Percentiles rank a stretch among this genome's conserved stretches.
phyloP scores from a whole-genome alignment of 2,797 vertebrate genomes.

The Gouania willdenowi region DNA sequence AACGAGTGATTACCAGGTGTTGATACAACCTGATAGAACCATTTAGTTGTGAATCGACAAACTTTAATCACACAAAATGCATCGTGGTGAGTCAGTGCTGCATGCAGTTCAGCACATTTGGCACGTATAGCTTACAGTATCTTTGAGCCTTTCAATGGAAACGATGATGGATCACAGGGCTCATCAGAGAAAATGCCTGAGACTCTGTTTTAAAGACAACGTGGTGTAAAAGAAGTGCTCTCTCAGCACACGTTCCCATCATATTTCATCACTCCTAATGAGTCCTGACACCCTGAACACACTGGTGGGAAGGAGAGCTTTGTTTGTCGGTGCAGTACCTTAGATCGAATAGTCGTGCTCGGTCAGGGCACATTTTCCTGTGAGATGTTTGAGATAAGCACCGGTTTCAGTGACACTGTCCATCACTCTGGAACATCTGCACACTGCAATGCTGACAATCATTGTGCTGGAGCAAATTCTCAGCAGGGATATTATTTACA shows the following conservation, averaged over 20 bases:
- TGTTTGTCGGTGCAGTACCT: neutral
- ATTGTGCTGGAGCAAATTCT: too few relatives aligned
- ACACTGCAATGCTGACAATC: slow-evolving; percentile 1
- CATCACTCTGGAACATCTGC: slow-evolving; percentile 3
- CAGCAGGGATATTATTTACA: too few relatives aligned
- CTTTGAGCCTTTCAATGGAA: slow-evolving; percentile 13
- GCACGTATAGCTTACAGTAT: slow-evolving; percentile 6
- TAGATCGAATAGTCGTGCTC: neutral
- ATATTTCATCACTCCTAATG: slow-evolving; percentile 4
- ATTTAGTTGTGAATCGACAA: too few relatives aligned
- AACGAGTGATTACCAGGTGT: too few relatives aligned
- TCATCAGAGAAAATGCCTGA: slow-evolving; percentile 3
- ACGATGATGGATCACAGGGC: slow-evolving; percentile 9
- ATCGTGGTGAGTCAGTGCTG: too few relatives aligned
- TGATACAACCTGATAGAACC: too few relatives aligned
- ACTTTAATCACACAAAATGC: neutral
- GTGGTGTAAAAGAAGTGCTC: neutral
- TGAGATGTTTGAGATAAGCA: slow-evolving; percentile 17
- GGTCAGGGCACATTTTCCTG: slow-evolving; percentile 10
- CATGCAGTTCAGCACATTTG: slow-evolving; percentile 3
- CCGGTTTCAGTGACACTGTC: too few relatives aligned
- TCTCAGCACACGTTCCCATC: neutral
- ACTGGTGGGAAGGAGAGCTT: neutral
- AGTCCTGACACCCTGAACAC: slow-evolving; percentile 1
- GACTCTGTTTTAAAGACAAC: slow-evolving; percentile 27